phyloP scores from a whole-genome alignment of 2,113 vertebrate genomes.

The Herpetotheres cachinnans region DNA sequence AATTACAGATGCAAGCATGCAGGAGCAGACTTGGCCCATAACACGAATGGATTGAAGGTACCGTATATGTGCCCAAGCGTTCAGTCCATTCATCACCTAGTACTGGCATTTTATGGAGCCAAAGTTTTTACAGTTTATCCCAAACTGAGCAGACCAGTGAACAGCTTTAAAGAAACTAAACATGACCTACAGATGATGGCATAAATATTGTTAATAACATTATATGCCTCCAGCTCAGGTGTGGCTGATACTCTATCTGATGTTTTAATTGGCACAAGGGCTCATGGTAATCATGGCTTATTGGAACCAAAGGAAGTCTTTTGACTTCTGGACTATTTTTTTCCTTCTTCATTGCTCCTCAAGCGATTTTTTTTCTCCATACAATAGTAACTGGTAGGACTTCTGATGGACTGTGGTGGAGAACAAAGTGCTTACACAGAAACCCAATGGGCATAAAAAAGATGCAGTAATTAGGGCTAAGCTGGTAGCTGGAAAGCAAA shows the following conservation, averaged over 20 bases:
- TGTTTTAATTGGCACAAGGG: conserved; percentile 32
- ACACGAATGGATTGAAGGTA: neutral
- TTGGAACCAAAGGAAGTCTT: conserved; percentile 19
- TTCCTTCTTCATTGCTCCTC: neutral
- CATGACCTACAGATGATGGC: neutral
- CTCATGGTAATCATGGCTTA: conserved; percentile 26
- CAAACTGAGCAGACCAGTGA: neutral
- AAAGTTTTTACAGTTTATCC: neutral
- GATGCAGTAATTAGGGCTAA: neutral
- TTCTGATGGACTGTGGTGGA: neutral
- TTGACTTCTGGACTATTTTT: neutral
- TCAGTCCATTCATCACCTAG: neutral
- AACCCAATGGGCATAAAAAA: neutral
- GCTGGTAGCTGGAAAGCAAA: neutral
- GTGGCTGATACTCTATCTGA: conserved; percentile 5
- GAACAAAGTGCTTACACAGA: neutral
- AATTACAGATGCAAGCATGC: conserved; percentile 41
- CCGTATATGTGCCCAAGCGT: neutral
- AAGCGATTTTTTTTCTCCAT: neutral
- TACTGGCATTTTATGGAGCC: neutral
- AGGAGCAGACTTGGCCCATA: neutral
- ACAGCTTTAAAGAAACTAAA: neutral
- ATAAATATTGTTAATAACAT: conserved; percentile 25
- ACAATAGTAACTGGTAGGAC: neutral
- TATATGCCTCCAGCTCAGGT: conserved; percentile 17